These are phyloP conservation scores for Chrysina gloriosa DNA, from an alignment of 2,888 invertebrate species.

Conservation along the genomic window DNA sequence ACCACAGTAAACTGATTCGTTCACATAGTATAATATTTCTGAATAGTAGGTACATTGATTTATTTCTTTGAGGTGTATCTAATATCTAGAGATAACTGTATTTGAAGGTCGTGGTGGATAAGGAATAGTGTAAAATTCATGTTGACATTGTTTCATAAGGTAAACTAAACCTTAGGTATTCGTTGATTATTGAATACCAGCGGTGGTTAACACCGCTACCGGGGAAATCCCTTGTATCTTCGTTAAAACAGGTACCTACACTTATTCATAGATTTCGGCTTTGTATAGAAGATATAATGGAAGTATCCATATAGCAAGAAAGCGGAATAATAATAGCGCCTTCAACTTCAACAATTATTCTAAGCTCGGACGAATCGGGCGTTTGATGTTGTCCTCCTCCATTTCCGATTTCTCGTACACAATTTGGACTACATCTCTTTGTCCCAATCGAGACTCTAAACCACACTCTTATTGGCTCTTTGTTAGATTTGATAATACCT, in stretches of 20 bases:
- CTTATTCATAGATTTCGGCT: neutral
- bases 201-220: too few relatives aligned
- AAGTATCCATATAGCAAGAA: neutral
- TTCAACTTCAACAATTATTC: constrained; percentile 20
- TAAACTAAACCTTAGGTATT: too few relatives aligned
- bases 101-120: too few relatives aligned
- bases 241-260: neutral
- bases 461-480: constrained; percentile 57
- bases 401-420: constrained; percentile 23
- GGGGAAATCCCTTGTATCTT: neutral
- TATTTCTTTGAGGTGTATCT: too few relatives aligned
- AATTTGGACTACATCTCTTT: constrained; percentile 17
- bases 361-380: neutral
- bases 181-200: too few relatives aligned
- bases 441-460: constrained; percentile 39
- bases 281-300: neutral
- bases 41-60: too few relatives aligned
- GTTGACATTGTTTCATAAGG: too few relatives aligned
- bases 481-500: constrained; percentile 58
- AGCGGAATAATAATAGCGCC: neutral
- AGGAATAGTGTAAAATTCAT: too few relatives aligned
- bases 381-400: constrained; percentile 16
- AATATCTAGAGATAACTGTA: too few relatives aligned
- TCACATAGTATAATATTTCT: too few relatives aligned
- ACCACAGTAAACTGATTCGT: too few relatives aligned